A percentile compares a stretch with the other conserved stretches of the same genome.
These are phyloP conservation scores for Melolontha melolontha DNA, from an alignment of 2,888 invertebrate species.

Conservation along the genomic window DNA sequence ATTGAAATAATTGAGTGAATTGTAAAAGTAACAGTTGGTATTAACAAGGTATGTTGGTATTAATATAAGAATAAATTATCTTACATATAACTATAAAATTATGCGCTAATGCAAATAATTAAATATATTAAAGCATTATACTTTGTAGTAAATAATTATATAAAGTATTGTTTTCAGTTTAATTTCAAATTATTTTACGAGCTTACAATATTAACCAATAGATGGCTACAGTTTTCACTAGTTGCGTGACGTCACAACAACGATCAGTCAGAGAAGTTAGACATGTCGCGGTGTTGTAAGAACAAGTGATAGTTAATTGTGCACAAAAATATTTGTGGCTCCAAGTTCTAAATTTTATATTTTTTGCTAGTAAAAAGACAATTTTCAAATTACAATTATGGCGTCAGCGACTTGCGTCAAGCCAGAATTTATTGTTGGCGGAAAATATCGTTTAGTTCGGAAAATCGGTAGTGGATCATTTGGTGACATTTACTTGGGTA, in stretches of 20 bases:
- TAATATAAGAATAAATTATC: no score
- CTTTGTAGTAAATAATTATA: no score
- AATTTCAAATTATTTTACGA: no score
- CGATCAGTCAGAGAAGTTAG: constrained; percentile 61
- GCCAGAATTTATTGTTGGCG: constrained; percentile 87
- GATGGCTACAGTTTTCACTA: constrained; percentile 24
- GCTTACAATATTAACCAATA: constrained; percentile 8
- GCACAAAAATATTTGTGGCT: constrained; percentile 63
- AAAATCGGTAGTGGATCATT: constrained; percentile 99
- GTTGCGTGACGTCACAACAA: constrained; percentile 59
- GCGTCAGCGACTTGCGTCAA: constrained; percentile 64
- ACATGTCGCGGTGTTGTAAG: constrained; percentile 72
- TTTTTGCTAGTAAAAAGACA: constrained; percentile 58
- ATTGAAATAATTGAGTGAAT: no score
- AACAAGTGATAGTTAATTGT: constrained; percentile 66
- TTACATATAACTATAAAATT: no score
- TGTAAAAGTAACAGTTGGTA: constrained; percentile 5
- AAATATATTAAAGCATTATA: no score
- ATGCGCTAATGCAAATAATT: no score
- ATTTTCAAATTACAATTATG: constrained; percentile 63
- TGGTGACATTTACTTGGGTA: constrained; percentile 98
- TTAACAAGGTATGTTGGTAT: no score
- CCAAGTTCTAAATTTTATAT: constrained; percentile 64
- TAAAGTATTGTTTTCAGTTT: no score
- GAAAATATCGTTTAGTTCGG: constrained; percentile 93